Evolutionary conservation across 2,797 vertebrate genomes (phyloP).

Genomic region (Cichlasoma orientale): DNA sequence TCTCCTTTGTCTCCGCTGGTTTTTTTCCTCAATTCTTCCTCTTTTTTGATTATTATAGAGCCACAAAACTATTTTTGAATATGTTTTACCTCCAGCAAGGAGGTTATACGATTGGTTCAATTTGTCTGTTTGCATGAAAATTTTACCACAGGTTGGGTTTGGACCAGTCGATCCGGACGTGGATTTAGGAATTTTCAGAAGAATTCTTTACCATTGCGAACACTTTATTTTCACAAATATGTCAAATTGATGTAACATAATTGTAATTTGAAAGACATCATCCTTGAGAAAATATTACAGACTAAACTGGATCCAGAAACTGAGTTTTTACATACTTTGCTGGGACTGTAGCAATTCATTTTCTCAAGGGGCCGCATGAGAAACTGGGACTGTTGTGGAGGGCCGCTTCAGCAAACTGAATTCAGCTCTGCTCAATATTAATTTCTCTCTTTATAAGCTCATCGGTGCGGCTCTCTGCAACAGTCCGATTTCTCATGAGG

Average conservation of each 20-base stretch:
- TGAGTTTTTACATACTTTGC: background rate
- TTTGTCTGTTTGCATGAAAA: background rate
- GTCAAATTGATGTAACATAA: background rate
- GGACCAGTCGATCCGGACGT: rapidly evolving
- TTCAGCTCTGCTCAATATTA: background rate
- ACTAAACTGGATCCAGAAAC: background rate
- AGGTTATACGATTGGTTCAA: background rate
- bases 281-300: background rate
- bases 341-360: background rate
- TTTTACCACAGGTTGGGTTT: background rate
- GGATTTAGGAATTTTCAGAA: background rate
- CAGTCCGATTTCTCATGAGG: background rate
- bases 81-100: rapidly evolving
- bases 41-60: background rate
- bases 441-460: background rate
- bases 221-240: background rate
- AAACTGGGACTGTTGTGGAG: background rate
- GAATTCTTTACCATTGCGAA: background rate
- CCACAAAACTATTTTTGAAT: background rate
- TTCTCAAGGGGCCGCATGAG: rapidly evolving
- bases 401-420: background rate
- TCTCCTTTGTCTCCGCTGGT: background rate
- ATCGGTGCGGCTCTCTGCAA: background rate
- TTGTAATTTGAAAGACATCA: background rate
- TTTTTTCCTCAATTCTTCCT: background rate